Evolutionary conservation across 2,113 vertebrate species (phyloP).

Genomic region (Ramphastos sulfuratus): DNA sequence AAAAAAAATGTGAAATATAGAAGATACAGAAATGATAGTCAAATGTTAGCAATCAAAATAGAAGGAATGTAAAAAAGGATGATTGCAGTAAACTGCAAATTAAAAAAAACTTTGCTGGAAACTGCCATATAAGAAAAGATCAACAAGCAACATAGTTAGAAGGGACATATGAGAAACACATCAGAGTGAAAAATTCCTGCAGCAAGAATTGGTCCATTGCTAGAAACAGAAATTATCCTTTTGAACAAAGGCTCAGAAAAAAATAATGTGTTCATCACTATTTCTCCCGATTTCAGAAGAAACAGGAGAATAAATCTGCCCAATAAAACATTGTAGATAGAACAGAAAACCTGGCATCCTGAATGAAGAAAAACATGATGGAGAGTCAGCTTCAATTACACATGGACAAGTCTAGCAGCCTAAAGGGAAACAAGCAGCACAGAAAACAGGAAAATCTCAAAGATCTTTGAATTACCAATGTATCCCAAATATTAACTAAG

Average conservation of each 20-base stretch:
- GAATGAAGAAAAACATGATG: constrained; percentile 17
- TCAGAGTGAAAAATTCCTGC: background rate
- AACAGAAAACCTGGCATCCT: background rate
- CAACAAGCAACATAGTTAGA: background rate
- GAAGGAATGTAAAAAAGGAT: background rate
- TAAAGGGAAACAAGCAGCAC: background rate
- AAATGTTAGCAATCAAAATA: background rate
- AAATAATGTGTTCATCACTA: background rate
- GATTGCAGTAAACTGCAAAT: background rate
- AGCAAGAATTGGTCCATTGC: background rate
- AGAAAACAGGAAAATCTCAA: background rate
- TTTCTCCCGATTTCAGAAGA: background rate
- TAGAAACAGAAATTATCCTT: background rate
- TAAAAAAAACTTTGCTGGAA: background rate
- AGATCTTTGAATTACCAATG: background rate
- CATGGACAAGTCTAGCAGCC: background rate
- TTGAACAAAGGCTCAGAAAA: background rate
- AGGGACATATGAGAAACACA: background rate
- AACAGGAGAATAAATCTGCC: background rate
- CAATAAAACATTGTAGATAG: background rate
- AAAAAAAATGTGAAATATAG: background rate
- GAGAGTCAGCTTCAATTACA: background rate
- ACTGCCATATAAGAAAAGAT: background rate
- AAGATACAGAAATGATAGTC: background rate
- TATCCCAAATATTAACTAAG: background rate